Evolutionary conservation across 2,113 vertebrate genomes (phyloP).

Genomic region (Anhinga anhinga): DNA sequence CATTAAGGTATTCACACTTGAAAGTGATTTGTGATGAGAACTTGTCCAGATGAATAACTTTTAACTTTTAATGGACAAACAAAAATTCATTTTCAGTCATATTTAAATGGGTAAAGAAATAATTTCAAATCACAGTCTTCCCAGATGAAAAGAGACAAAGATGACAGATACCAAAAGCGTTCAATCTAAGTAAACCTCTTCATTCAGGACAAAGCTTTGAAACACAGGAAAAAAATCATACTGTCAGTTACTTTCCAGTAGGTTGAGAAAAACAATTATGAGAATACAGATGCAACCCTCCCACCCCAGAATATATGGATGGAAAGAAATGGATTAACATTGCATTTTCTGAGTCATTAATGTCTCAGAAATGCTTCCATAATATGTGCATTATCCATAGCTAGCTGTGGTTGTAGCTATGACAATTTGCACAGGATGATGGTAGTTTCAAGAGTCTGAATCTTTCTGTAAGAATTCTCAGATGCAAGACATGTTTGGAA

Average conservation of each 20-base stretch:
- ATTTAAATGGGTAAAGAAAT: background rate
- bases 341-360: background rate
- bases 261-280: background rate
- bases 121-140: background rate
- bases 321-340: background rate
- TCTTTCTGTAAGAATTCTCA: background rate
- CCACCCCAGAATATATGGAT: background rate
- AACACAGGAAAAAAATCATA: background rate
- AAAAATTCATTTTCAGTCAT: background rate
- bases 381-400: background rate
- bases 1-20: background rate
- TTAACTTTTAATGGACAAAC: background rate
- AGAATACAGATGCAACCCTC: background rate
- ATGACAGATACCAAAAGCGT: background rate
- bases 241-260: background rate
- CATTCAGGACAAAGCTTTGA: background rate
- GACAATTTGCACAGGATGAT: background rate
- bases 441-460: background rate
- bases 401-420: background rate
- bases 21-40: background rate
- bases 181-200: background rate
- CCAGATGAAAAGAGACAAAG: background rate
- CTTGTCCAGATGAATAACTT: background rate
- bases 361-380: background rate
- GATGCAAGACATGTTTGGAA: background rate